phyloP scores from a whole-genome alignment of 2,797 vertebrate genomes.

The Coendou prehensilis region DNA sequence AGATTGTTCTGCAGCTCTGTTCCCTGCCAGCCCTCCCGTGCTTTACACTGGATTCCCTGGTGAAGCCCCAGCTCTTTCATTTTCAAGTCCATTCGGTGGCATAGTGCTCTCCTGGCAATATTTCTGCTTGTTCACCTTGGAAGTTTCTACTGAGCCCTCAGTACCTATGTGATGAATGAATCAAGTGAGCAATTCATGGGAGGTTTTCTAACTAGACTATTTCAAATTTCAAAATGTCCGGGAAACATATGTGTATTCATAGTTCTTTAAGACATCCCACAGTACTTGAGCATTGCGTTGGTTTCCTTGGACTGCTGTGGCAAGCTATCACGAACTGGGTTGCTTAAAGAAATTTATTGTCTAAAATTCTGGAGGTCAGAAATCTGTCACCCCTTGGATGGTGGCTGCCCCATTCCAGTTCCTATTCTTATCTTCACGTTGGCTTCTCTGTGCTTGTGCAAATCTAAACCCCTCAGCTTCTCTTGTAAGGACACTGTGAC shows the following conservation, averaged over 20 bases:
- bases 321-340: background rate
- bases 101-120: background rate
- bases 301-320: background rate
- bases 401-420: background rate
- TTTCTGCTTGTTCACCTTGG: background rate
- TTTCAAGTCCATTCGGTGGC: background rate
- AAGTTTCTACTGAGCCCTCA: background rate
- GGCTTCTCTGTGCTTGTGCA: background rate
- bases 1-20: background rate
- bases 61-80: background rate
- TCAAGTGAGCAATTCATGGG: constrained; percentile 7
- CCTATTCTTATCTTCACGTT: background rate
- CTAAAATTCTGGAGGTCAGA: background rate
- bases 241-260: background rate
- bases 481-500: background rate
- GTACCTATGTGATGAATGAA: background rate
- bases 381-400: background rate
- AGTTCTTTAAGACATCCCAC: background rate
- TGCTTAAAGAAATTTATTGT: background rate
- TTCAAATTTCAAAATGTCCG: constrained; percentile 46
- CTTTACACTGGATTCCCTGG: background rate
- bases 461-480: background rate
- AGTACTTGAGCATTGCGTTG: background rate
- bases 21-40: background rate
- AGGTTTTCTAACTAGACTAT: background rate